These are phyloP conservation scores for Nemotelus pantherinus DNA, from an alignment of 2,888 invertebrate genomes.

Conservation along the genomic window DNA sequence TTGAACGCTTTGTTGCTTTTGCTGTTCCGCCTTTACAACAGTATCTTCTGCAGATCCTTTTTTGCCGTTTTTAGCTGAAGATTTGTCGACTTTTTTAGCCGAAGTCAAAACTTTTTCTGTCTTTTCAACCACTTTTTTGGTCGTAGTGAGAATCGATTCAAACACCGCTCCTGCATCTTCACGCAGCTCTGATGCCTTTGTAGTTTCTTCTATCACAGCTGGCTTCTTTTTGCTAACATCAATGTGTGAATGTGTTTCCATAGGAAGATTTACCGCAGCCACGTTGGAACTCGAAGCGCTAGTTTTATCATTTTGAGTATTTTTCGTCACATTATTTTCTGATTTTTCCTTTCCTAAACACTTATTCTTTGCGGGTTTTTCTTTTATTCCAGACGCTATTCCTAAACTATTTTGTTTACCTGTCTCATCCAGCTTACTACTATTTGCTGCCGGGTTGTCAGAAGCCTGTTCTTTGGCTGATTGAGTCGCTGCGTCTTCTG, in stretches of 20 bases:
- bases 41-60: conserved; percentile 45
- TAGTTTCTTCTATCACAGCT: neutral
- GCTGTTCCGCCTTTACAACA: neutral
- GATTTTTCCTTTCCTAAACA: neutral
- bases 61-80: conserved; percentile 13
- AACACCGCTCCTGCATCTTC: conserved; percentile 9
- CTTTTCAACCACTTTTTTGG: conserved; percentile 28
- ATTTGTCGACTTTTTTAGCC: conserved; percentile 10
- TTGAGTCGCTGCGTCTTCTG: too few relatives aligned
- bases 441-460: too few relatives aligned
- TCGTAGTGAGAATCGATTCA: conserved; percentile 4
- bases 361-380: conserved; percentile 48
- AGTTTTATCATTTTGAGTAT: conserved; percentile 11
- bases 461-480: too few relatives aligned
- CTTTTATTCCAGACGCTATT: conserved; percentile 18
- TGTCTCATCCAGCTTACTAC: too few relatives aligned
- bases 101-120: conserved; percentile 15
- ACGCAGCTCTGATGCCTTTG: neutral
- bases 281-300: neutral
- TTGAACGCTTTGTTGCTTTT: neutral
- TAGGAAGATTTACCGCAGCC: too few relatives aligned
- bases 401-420: too few relatives aligned
- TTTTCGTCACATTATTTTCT: neutral
- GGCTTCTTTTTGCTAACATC: neutral
- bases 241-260: too few relatives aligned